Evolutionary conservation across 2,113 vertebrate species (phyloP).

Genomic region (Phaetusa simplex): DNA sequence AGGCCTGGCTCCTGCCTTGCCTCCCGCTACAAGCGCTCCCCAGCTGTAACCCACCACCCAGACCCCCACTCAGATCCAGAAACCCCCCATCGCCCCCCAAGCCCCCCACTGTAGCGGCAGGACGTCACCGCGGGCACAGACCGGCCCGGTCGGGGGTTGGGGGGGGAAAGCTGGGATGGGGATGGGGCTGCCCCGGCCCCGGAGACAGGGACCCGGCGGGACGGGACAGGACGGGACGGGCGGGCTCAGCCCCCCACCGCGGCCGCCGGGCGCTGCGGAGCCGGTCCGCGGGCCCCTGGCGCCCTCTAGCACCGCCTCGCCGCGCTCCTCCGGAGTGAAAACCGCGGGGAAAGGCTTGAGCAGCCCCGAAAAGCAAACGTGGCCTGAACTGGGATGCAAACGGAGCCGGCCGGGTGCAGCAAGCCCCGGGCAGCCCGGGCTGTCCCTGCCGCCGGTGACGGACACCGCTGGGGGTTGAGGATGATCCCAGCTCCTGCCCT

Average conservation of each 20-base stretch:
- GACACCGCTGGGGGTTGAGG: background rate
- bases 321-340: background rate
- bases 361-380: fast-evolving
- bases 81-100: background rate
- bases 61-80: background rate
- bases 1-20: background rate
- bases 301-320: constrained; percentile 37
- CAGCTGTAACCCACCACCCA: background rate
- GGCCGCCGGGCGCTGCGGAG: background rate
- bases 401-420: background rate
- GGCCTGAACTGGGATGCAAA: background rate
- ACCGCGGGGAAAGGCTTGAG: background rate
- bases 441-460: background rate
- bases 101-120: no score
- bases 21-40: fast-evolving
- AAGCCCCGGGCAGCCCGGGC: background rate
- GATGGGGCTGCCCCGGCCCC: background rate
- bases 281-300: background rate
- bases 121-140: background rate
- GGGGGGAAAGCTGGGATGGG: background rate
- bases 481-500: background rate
- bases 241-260: background rate
- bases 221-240: background rate
- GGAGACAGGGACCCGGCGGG: background rate
- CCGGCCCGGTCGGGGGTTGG: background rate